Percentiles rank a stretch among this genome's conserved stretches.
Conservation (phyloP, 2,113 vertebrate species). For the Plecturocebus donacophilus region DNA sequence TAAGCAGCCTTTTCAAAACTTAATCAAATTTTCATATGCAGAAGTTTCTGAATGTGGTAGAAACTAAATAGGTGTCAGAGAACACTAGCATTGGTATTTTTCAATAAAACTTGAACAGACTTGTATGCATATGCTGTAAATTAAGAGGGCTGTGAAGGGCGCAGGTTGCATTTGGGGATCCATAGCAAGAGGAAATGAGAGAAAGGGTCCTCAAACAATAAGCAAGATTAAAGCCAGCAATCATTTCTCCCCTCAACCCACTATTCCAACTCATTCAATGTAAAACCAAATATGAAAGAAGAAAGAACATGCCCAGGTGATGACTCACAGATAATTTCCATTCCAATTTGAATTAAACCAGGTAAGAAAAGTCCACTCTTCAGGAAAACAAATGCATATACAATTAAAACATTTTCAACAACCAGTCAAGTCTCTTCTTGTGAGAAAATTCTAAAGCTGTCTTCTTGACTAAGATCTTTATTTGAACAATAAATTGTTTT, state of each 20-base stretch:
- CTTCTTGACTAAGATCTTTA: not conserved
- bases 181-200: not conserved
- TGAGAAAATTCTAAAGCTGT: not conserved
- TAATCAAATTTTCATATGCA: not conserved
- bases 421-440: not conserved
- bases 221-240: not conserved
- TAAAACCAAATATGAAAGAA: not conserved
- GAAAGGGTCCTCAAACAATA: not conserved
- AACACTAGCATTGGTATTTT: not conserved
- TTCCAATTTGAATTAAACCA: slow-evolving; percentile 33
- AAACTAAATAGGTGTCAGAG: not conserved
- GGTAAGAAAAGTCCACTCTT: not conserved
- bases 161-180: not conserved
- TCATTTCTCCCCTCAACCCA: not conserved
- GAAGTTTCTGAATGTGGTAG: not conserved
- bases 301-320: not conserved
- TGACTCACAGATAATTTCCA: not conserved
- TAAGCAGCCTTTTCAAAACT: not conserved
- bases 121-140: not conserved
- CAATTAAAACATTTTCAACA: not conserved
- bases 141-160: not conserved
- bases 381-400: not conserved
- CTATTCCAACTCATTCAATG: not conserved
- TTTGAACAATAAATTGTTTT: not conserved
- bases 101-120: not conserved